Conservation (phyloP, 2,888 invertebrate species). For the Caenorhabditis afra region DNA sequence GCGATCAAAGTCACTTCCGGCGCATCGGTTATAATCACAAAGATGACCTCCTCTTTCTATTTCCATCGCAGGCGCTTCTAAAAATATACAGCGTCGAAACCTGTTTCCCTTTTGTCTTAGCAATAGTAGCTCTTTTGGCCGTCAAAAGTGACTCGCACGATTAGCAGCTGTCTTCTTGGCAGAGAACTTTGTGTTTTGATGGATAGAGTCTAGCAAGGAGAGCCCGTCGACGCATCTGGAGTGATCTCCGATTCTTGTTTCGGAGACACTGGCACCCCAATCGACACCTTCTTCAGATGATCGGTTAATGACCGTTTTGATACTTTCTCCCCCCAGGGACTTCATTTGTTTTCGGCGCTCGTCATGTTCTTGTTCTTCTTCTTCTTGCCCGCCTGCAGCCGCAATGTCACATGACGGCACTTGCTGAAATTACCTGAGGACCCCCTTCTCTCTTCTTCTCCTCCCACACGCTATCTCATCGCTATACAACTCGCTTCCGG, state of each 20-base stretch:
- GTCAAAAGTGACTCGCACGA: neutral
- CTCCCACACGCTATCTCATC: neutral
- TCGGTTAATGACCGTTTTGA: constrained; percentile 14
- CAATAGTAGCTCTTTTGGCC: constrained; percentile 3
- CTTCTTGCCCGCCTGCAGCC: neutral
- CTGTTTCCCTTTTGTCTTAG: constrained; percentile 20
- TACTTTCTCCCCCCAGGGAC: neutral
- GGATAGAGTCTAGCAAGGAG: constrained; percentile 16
- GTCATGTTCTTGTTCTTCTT: constrained; percentile 28
- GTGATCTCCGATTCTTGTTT: constrained; percentile 8
- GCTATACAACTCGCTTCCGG: constrained; percentile 43
- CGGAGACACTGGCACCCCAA: neutral
- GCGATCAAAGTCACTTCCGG: constrained; percentile 4
- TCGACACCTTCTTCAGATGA: neutral
- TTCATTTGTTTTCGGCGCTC: constrained; percentile 21
- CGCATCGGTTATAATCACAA: constrained; percentile 7
- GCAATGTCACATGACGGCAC: constrained; percentile 33
- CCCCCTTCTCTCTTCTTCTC: neutral
- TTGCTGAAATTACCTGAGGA: constrained; percentile 24
- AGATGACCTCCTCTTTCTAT: constrained; percentile 14
- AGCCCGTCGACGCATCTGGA: neutral
- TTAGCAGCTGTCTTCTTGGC: constrained; percentile 22
- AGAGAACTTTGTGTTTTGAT: constrained; percentile 44
- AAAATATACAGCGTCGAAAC: neutral
- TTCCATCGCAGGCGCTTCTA: neutral